phyloP scores from a whole-genome alignment of 37 sponge, comb jelly and placozoan species.

The Corticium candelabrum region DNA sequence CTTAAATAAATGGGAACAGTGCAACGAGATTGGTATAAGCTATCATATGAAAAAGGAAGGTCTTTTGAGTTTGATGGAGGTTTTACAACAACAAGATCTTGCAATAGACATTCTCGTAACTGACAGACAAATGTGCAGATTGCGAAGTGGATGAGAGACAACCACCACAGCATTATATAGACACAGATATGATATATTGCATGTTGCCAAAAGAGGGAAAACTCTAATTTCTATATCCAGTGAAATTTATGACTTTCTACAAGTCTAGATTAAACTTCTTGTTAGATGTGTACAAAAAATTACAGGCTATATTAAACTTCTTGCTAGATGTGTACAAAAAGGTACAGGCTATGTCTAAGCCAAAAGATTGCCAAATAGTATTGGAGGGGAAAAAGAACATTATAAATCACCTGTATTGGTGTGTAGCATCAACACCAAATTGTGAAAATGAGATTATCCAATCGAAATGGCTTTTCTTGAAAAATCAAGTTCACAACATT shows the following conservation, averaged over 20 bases:
- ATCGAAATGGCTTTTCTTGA: conserved; percentile 37
- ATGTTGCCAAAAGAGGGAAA: not conserved
- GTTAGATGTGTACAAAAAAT: not conserved
- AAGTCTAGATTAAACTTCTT: not conserved
- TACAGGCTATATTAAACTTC: too few species aligned
- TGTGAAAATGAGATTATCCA: conserved; percentile 15
- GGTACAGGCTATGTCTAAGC: conserved; percentile 18
- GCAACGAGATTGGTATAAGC: conserved; percentile 17
- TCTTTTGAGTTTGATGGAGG: not conserved
- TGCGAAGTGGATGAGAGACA: not conserved
- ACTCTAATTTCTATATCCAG: not conserved
- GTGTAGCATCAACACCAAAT: conserved; percentile 22
- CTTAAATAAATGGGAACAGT: not conserved
- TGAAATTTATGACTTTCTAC: not conserved
- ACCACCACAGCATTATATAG: not conserved
- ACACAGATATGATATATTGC: not conserved
- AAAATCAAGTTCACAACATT: conserved; percentile 40
- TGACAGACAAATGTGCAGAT: not conserved
- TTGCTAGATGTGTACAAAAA: too few species aligned
- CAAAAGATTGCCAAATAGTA: conserved; percentile 27
- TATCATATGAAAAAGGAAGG: not conserved
- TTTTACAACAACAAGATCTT: not conserved
- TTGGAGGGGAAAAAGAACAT: conserved; percentile 27
- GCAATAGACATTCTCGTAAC: not conserved
- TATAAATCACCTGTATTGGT: conserved; percentile 29